These are phyloP conservation scores for Camptogramma bilineatum DNA, from an alignment of 2,888 invertebrate genomes.

Conservation along the genomic window DNA sequence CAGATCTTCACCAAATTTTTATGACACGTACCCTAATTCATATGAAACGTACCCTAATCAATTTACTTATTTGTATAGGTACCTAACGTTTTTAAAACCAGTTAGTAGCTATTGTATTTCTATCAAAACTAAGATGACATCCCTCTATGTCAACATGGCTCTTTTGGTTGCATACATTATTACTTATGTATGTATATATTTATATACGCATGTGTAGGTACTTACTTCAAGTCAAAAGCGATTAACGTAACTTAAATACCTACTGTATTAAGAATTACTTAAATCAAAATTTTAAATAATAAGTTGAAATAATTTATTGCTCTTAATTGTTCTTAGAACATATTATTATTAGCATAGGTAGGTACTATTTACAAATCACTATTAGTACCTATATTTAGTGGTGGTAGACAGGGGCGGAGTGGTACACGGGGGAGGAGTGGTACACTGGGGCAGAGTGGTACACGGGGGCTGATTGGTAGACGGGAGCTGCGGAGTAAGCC, in stretches of 20 bases:
- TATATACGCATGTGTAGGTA: too few species aligned
- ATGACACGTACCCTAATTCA: too few species aligned
- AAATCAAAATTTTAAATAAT: neutral
- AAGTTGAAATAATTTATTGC: slow-evolving; percentile 39
- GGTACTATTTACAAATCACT: slow-evolving; percentile 4
- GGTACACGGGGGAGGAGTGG: slow-evolving; percentile 54
- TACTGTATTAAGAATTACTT: neutral
- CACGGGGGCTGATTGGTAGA: slow-evolving; percentile 70
- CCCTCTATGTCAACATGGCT: too few species aligned
- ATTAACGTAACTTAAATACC: neutral
- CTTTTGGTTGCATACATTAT: too few species aligned
- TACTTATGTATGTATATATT: too few species aligned
- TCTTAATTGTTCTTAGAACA: neutral
- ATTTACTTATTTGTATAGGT: too few species aligned
- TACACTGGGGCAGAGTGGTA: slow-evolving; percentile 66
- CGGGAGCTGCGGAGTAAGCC: slow-evolving; percentile 64
- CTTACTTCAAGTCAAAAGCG: too few species aligned
- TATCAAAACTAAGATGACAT: too few species aligned
- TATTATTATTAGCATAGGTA: neutral
- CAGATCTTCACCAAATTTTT: too few species aligned
- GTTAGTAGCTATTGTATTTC: too few species aligned
- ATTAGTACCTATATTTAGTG: slow-evolving; percentile 56
- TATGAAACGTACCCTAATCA: too few species aligned
- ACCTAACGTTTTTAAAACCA: too few species aligned
- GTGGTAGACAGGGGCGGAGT: slow-evolving; percentile 67